Percentiles rank a stretch among this genome's conserved stretches.
phyloP scores from a whole-genome alignment of 2,113 vertebrate genomes.

The Planiliza haematocheilus region DNA sequence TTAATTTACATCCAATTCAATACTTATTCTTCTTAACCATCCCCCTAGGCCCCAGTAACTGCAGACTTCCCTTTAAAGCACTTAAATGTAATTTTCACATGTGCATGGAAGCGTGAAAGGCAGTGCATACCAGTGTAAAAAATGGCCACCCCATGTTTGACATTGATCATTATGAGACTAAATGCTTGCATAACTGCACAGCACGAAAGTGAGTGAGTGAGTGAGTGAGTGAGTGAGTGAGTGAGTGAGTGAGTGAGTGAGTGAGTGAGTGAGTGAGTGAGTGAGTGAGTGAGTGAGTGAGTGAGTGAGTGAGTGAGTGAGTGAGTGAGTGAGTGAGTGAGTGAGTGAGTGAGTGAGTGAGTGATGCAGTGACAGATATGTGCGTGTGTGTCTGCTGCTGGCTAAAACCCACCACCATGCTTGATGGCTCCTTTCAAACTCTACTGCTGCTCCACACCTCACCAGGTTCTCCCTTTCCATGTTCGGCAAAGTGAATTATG shows the following conservation, averaged over 20 bases:
- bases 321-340: not conserved
- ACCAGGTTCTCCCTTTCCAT: not conserved
- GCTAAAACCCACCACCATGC: constrained; percentile 11
- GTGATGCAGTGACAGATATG: not conserved
- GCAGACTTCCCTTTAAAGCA: constrained; percentile 13
- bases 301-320: not conserved
- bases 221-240: not conserved
- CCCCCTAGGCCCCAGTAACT: constrained; percentile 3
- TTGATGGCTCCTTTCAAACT: constrained; percentile 8
- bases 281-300: not conserved
- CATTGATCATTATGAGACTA: constrained; percentile 19
- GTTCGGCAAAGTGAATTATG: constrained; percentile 13
- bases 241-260: not conserved
- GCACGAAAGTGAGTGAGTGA: not conserved
- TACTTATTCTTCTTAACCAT: not conserved
- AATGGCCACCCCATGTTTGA: not conserved
- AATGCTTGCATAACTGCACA: constrained; percentile 7
- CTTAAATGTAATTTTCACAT: constrained; percentile 8
- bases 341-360: not conserved
- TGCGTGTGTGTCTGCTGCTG: not conserved
- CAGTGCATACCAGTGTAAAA: not conserved
- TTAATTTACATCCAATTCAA: too few relatives aligned
- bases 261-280: not conserved
- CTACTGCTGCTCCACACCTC: not conserved
- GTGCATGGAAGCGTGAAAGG: constrained; percentile 6